Evolutionary conservation across 2,113 vertebrate genomes (phyloP).

Genomic region (Arenaria interpres): DNA sequence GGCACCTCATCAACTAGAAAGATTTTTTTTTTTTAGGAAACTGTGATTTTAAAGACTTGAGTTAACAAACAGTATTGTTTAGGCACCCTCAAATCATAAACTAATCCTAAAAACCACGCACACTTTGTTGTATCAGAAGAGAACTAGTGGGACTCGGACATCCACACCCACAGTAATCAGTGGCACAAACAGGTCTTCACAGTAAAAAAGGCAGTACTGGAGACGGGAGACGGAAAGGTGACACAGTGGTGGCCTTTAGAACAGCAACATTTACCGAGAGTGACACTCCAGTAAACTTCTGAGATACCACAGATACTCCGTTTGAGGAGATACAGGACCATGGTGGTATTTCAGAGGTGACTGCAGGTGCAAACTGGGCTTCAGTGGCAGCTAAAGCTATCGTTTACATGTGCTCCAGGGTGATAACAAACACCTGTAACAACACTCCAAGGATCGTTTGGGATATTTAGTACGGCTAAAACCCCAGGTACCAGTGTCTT

Average conservation of each 20-base stretch:
- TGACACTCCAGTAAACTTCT: not conserved
- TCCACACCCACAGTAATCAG: not conserved
- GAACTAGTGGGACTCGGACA: not conserved
- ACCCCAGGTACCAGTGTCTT: constrained; percentile 62
- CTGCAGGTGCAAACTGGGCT: not conserved
- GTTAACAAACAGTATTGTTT: constrained; percentile 28
- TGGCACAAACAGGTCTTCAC: constrained; percentile 14
- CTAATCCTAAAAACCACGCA: not conserved
- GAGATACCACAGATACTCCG: not conserved
- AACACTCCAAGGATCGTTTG: not conserved
- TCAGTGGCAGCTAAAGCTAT: constrained; percentile 37
- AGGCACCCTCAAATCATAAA: constrained; percentile 32
- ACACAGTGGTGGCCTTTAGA: not conserved
- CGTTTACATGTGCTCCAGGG: constrained; percentile 13
- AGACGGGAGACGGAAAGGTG: not conserved
- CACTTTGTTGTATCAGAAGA: not conserved
- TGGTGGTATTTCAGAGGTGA: not conserved
- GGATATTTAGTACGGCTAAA: constrained; percentile 52
- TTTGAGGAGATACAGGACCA: not conserved
- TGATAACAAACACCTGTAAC: constrained; percentile 4
- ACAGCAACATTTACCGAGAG: not conserved
- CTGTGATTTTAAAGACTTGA: constrained; percentile 7
- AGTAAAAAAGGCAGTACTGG: constrained; percentile 17
- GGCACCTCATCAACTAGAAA: constrained; percentile 19
- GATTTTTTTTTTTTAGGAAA: not conserved